Base-by-base conservation (phyloP, 2,113 vertebrate genomes). In the Actenoides hombroni region DNA sequence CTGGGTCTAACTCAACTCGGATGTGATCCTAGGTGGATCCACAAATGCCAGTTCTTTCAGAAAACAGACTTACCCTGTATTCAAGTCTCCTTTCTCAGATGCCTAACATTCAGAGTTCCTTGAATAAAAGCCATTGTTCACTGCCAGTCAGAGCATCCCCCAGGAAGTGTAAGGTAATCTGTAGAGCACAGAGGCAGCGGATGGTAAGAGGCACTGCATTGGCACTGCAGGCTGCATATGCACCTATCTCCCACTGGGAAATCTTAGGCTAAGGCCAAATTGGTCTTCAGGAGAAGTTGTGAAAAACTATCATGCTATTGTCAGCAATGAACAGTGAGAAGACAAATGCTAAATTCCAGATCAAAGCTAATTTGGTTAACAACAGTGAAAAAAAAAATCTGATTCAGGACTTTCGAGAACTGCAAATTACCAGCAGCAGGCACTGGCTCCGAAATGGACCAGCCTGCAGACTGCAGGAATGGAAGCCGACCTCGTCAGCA, bases 91-190 rank as follows among this genome's bases (percentile, higher is more conserved):
- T 81, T 81, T 92, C 42, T 93, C 63, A 53, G 64, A 64, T 0
- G 33, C 18, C 69, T 81, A 53, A 51, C n/a, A 48, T 75, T 86
- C 68, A 86, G 76, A 83, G 56, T 16, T 86, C 33, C 48, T 42
- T 96, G 80, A 95, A 91, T 89, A 51, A 81, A 89, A 90, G 77
- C 53, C 35, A 71, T 84, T 88, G 83, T 79, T 88, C 39, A 31
- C 33, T 3, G 6, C 48, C 65, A 60, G 80, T 64, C 86, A 81
- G 46, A 59, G 40, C 4, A 5, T 49, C 51, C 83, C 39, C 31
- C 39, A 84, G 51, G 57, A 68, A 78, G 35, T 3, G 73, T 74
- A 84, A 95, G 53, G 57, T 86, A 78, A 91, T 64, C 69, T 75
- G 60, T 39, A 42, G 7, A 60, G 83, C 33, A 69, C 35, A 67